A percentile compares a stretch with the other conserved stretches of the same genome.
These are phyloP conservation scores for Karalla daura DNA, from an alignment of 2,797 vertebrate species.

Conservation along the genomic window DNA sequence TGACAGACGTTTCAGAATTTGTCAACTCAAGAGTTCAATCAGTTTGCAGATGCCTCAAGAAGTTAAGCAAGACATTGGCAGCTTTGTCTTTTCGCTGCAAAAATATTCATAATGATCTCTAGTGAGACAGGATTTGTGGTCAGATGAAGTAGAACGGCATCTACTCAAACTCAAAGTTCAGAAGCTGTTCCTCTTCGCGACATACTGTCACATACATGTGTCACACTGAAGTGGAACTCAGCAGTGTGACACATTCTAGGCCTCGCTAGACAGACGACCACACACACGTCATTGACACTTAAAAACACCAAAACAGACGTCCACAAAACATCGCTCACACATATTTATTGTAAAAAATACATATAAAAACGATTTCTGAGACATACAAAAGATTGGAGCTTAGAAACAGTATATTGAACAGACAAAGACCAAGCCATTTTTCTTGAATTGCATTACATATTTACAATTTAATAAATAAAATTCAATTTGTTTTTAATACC, in stretches of 20 bases:
- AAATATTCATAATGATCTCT: too few species aligned
- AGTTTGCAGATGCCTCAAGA: too few species aligned
- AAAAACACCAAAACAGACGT: constrained; percentile 37
- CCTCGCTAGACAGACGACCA: background rate
- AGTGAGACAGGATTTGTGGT: too few species aligned
- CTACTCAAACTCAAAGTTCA: too few species aligned
- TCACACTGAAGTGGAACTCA: background rate
- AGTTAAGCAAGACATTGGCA: too few species aligned
- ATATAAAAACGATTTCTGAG: constrained; percentile 88
- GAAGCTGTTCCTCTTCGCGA: too few species aligned
- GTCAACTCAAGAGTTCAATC: too few species aligned
- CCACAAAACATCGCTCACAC: constrained; percentile 71
- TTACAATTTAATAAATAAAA: constrained; percentile 90
- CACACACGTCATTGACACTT: constrained; percentile 17
- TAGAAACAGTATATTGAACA: constrained; percentile 86
- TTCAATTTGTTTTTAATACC: constrained; percentile 78
- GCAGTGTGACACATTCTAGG: background rate
- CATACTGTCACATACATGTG: background rate
- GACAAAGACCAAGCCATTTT: constrained; percentile 82
- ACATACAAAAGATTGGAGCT: constrained; percentile 87
- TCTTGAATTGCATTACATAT: constrained; percentile 84
- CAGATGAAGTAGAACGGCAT: too few species aligned
- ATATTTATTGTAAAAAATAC: constrained; percentile 92
- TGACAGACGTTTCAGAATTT: too few species aligned
- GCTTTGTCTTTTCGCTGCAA: too few species aligned